These are phyloP conservation scores for Cercopithecus mona DNA, from an alignment of 2,113 vertebrate species.

Conservation along the genomic window DNA sequence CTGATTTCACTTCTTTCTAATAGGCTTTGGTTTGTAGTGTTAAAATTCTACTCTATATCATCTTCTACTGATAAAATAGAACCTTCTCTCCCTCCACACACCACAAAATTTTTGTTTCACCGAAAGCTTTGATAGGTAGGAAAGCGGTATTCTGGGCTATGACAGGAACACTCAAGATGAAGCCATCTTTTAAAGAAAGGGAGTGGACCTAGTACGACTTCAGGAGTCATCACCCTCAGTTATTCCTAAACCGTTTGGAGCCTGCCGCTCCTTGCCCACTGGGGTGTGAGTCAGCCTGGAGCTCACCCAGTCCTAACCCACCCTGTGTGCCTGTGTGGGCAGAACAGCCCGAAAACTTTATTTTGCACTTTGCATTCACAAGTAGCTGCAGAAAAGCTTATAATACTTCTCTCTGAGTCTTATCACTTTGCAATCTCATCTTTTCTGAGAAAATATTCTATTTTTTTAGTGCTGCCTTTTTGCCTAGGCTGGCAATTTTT, in stretches of 20 bases:
- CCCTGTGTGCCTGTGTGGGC: accelerated
- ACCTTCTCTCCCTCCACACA: not conserved
- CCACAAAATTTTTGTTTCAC: not conserved
- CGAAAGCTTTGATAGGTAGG: not conserved
- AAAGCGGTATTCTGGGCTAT: not conserved
- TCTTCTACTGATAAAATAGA: not conserved
- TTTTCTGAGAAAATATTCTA: constrained; percentile 33
- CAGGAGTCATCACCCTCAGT: not conserved
- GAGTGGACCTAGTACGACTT: not conserved
- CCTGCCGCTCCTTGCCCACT: accelerated
- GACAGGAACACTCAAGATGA: accelerated
- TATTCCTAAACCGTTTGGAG: not conserved
- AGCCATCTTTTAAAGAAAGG: not conserved
- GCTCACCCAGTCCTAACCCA: not conserved
- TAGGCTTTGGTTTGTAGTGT: not conserved
- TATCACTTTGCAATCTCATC: constrained; percentile 17
- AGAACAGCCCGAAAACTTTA: not conserved
- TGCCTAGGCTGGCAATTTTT: constrained; percentile 50
- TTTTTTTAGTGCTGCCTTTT: constrained; percentile 47
- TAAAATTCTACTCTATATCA: not conserved
- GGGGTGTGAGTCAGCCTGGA: not conserved
- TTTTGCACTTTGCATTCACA: not conserved
- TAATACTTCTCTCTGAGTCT: not conserved
- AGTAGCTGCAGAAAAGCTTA: not conserved
- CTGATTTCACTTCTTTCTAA: not conserved